Evolutionary conservation across 1,140 invertebrate species (phyloP).

Genomic region (Stenopsyche tienmushanensis): DNA sequence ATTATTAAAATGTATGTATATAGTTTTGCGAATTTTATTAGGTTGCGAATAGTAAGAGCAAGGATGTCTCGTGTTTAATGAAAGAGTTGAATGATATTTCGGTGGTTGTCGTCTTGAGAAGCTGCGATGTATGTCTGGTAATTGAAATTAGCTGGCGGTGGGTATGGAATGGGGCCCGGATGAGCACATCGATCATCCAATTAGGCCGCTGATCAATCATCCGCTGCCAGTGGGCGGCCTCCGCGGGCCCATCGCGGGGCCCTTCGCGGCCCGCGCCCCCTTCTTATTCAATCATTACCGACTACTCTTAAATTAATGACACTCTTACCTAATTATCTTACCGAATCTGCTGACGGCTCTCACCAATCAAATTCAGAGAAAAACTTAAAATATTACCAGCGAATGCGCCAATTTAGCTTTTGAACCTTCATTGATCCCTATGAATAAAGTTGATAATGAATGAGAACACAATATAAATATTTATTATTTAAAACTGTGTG

Average conservation of each 20-base stretch:
- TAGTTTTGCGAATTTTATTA: background rate
- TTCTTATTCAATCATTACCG: slow-evolving; percentile 42
- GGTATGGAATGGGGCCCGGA: slow-evolving; percentile 13
- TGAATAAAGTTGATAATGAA: no score
- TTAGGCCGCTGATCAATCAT: slow-evolving; percentile 65
- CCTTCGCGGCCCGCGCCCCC: slow-evolving; percentile 11
- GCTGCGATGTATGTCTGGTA: background rate
- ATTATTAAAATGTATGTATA: background rate
- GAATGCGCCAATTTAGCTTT: no score
- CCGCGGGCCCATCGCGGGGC: slow-evolving; percentile 40
- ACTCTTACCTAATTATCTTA: background rate
- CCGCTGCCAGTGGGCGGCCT: slow-evolving; percentile 48
- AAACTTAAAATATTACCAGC: no score
- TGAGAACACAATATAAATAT: no score
- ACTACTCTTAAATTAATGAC: background rate
- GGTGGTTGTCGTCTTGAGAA: background rate
- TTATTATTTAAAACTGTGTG: no score
- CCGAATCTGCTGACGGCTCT: no score
- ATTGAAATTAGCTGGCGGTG: slow-evolving; percentile 1
- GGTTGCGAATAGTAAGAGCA: background rate
- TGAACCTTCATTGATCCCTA: no score
- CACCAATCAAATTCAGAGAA: no score
- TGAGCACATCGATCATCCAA: slow-evolving; percentile 62
- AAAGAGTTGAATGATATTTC: background rate
- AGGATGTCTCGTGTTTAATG: background rate